Evolutionary conservation across 2,113 vertebrate species (phyloP).

Genomic region (Heloderma charlesbogerti): DNA sequence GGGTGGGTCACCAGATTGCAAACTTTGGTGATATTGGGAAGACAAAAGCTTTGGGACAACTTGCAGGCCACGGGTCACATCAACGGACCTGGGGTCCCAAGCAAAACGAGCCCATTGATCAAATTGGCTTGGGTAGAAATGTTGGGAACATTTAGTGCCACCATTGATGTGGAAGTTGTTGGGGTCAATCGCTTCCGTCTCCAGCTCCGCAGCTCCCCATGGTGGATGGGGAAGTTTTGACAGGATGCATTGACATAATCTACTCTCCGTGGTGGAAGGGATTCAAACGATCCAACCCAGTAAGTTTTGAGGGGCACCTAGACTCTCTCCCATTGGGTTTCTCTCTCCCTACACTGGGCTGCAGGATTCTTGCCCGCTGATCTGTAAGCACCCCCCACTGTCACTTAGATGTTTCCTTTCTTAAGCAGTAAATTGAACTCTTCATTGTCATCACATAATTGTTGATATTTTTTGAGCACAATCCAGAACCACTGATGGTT

Average conservation of each 20-base stretch:
- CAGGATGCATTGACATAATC: neutral
- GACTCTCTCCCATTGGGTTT: neutral
- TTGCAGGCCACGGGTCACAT: neutral
- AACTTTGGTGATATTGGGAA: neutral
- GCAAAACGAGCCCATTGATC: neutral
- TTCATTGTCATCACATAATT: neutral
- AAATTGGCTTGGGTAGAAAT: no score
- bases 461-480: neutral
- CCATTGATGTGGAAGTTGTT: neutral
- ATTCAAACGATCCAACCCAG: neutral
- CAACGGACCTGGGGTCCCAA: neutral
- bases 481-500: neutral
- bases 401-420: neutral
- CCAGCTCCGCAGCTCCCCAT: neutral
- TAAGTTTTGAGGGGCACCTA: neutral
- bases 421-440: neutral
- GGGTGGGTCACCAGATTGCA: no score
- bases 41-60: neutral
- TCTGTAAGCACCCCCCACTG: neutral
- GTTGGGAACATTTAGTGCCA: neutral
- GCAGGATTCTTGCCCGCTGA: neutral
- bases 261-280: neutral
- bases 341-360: neutral
- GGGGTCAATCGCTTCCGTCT: neutral
- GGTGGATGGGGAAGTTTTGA: neutral